A percentile compares a stretch with the other conserved stretches of the same genome.
Conservation (phyloP, 2,797 vertebrate genomes). For the Epinephelus malabaricus region DNA sequence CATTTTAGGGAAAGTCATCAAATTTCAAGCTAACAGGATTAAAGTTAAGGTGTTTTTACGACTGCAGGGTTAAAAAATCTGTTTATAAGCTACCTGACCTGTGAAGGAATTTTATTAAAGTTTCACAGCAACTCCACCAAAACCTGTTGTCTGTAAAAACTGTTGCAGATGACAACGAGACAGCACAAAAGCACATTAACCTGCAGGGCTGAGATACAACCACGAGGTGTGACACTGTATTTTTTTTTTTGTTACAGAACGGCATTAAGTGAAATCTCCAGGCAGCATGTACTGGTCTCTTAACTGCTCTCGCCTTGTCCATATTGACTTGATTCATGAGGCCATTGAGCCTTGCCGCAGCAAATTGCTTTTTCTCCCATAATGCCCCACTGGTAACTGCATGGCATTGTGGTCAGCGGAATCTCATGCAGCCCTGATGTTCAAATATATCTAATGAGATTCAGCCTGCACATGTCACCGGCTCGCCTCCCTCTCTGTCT, state of each 20-base stretch:
- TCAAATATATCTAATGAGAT: slow-evolving; percentile 69
- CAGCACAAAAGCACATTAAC: slow-evolving; percentile 38
- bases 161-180: not conserved
- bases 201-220: slow-evolving; percentile 14
- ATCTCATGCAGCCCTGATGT: slow-evolving; percentile 57
- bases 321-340: slow-evolving; percentile 78
- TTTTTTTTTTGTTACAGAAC: slow-evolving; percentile 31
- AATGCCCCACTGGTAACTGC: slow-evolving; percentile 70
- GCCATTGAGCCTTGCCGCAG: slow-evolving; percentile 75
- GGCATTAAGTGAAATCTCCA: slow-evolving; percentile 73
- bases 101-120: not conserved
- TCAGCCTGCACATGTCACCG: slow-evolving; percentile 32
- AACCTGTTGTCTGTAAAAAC: slow-evolving; percentile 13
- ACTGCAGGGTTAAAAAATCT: not conserved
- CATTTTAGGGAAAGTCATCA: no score
- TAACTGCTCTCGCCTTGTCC: slow-evolving; percentile 70
- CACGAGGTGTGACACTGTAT: slow-evolving; percentile 22
- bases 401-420: slow-evolving; percentile 68
- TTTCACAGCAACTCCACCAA: slow-evolving; percentile 4
- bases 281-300: slow-evolving; percentile 61
- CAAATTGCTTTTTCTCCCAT: slow-evolving; percentile 82
- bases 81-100: not conserved
- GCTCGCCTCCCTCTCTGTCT: slow-evolving; percentile 10
- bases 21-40: no score
- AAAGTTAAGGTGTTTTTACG: no score